Conservation (phyloP, 1,140 invertebrate species). For the Lucilia sericata region DNA sequence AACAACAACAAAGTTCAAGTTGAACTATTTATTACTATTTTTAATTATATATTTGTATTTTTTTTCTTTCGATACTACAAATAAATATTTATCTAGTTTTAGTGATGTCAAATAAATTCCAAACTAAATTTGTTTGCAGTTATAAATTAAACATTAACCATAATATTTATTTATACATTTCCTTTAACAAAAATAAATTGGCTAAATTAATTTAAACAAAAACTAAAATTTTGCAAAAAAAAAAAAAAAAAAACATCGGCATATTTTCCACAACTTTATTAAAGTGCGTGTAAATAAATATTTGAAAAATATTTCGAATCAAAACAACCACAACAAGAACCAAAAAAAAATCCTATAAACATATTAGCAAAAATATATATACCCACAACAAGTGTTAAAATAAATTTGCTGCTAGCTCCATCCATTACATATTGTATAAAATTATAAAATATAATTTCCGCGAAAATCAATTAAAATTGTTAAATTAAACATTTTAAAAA, state of each 20-base stretch:
- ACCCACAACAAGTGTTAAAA: neutral
- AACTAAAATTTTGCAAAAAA: neutral
- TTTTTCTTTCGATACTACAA: too few relatives aligned
- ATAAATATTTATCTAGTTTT: neutral
- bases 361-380: too few relatives aligned
- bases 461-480: neutral
- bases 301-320: neutral
- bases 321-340: neutral
- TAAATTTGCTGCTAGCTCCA: neutral
- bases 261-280: neutral
- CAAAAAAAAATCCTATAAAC: neutral
- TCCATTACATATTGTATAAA: neutral
- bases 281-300: constrained; percentile 20
- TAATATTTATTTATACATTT: constrained; percentile 10
- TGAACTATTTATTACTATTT: neutral
- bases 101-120: neutral
- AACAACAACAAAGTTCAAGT: neutral
- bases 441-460: neutral
- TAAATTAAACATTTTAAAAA: neutral
- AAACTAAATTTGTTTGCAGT: neutral
- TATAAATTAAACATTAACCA: neutral
- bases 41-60: neutral
- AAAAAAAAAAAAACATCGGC: neutral
- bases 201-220: constrained; percentile 16
- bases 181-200: neutral